Conservation (phyloP, 2,113 vertebrate genomes). For the Microtus montanus region DNA sequence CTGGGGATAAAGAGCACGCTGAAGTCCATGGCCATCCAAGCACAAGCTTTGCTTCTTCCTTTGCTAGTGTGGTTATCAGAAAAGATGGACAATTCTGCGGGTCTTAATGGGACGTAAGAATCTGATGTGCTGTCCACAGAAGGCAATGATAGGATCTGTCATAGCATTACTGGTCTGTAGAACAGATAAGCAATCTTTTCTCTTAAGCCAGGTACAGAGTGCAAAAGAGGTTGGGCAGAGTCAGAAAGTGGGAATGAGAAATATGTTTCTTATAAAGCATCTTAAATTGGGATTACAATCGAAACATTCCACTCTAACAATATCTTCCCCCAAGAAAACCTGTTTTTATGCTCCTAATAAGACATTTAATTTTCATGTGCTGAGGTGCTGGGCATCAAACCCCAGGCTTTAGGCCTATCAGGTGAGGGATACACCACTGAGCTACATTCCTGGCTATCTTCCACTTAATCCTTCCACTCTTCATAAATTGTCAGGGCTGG, state of each 20-base stretch:
- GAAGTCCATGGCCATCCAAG: neutral
- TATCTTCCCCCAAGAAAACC: neutral
- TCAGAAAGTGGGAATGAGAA: neutral
- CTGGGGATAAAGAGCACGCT: neutral
- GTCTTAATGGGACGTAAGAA: neutral
- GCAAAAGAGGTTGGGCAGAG: neutral
- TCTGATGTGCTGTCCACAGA: neutral
- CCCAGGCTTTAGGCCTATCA: neutral
- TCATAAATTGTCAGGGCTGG: neutral
- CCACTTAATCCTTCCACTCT: neutral
- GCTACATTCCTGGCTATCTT: neutral
- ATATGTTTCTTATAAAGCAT: neutral
- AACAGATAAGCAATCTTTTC: neutral
- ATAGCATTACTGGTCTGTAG: rapidly evolving
- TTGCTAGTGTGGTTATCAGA: neutral
- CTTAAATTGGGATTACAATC: neutral
- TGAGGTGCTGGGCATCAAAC: neutral
- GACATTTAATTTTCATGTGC: neutral
- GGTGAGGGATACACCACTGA: neutral
- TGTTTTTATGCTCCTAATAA: neutral
- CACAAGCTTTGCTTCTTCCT: neutral
- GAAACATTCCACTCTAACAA: neutral
- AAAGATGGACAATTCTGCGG: neutral
- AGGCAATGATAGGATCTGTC: neutral
- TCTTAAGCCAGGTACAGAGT: neutral